These are phyloP conservation scores for Zaprionus africanus DNA, from an alignment of 1,140 invertebrate species.

Conservation along the genomic window DNA sequence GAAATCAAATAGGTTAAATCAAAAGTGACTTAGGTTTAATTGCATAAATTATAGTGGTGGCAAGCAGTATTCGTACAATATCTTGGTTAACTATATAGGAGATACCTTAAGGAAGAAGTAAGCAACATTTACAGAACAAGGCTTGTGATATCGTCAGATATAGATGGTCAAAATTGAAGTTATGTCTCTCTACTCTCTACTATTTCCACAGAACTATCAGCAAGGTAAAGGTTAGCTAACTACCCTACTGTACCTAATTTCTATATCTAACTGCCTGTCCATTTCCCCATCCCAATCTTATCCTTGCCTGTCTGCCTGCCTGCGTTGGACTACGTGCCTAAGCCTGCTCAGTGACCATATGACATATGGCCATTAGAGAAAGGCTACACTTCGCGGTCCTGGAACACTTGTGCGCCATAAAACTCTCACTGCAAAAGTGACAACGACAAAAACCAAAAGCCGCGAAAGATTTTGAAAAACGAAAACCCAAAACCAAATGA, in stretches of 20 bases:
- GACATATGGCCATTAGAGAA: background rate
- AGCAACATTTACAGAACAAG: no score
- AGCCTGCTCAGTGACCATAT: no score
- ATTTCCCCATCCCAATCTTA: background rate
- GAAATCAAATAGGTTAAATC: no score
- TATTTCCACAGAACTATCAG: background rate
- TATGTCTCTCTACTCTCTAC: no score
- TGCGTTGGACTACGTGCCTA: no score
- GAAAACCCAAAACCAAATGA: slow-evolving; percentile 28
- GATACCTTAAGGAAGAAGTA: no score
- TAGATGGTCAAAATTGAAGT: no score
- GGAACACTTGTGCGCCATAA: slow-evolving; percentile 10
- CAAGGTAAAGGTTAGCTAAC: background rate
- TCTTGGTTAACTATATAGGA: no score
- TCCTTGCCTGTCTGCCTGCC: background rate
- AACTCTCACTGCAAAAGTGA: background rate
- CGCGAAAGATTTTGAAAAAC: slow-evolving; percentile 10
- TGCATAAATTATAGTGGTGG: no score
- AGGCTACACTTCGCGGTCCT: background rate
- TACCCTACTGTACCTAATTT: background rate
- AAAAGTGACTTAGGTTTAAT: no score
- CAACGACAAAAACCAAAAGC: slow-evolving; percentile 4
- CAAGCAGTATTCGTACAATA: no score
- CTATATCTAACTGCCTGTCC: background rate
- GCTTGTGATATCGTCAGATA: no score